phyloP scores from a whole-genome alignment of 2,797 vertebrate species.

The Parauchenoglanis punctatus region DNA sequence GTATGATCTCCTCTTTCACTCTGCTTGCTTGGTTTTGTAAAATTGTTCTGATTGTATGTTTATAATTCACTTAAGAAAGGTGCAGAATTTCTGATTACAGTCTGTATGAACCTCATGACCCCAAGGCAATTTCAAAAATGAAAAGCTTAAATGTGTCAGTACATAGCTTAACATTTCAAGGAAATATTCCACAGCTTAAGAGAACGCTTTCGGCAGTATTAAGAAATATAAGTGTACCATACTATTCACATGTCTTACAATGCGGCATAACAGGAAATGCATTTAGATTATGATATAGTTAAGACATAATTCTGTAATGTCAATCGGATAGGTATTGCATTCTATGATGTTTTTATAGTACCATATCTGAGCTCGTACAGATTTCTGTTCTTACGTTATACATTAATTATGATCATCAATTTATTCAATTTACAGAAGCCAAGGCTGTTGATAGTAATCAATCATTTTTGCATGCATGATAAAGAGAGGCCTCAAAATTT shows the following conservation, averaged over 20 bases:
- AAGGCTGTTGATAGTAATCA: no score
- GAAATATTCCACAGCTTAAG: neutral
- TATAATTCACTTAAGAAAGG: neutral
- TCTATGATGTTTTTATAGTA: neutral
- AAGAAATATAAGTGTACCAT: neutral
- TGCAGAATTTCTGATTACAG: neutral
- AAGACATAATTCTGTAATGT: neutral
- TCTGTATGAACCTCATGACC: neutral
- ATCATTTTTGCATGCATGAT: neutral
- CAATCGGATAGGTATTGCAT: neutral
- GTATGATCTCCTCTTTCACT: neutral
- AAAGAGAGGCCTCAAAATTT: neutral
- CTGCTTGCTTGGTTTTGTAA: neutral
- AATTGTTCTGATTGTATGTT: neutral
- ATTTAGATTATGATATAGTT: neutral
- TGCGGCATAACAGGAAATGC: neutral
- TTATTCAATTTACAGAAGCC: neutral
- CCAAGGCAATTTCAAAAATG: neutral
- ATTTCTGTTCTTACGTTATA: neutral
- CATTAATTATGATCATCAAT: neutral
- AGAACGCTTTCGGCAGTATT: neutral
- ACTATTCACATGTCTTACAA: neutral
- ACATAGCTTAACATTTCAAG: neutral
- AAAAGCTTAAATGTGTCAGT: neutral
- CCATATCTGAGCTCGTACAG: neutral